Evolutionary conservation across 2,113 vertebrate genomes (phyloP).

Genomic region (Tragelaphus buxtoni): DNA sequence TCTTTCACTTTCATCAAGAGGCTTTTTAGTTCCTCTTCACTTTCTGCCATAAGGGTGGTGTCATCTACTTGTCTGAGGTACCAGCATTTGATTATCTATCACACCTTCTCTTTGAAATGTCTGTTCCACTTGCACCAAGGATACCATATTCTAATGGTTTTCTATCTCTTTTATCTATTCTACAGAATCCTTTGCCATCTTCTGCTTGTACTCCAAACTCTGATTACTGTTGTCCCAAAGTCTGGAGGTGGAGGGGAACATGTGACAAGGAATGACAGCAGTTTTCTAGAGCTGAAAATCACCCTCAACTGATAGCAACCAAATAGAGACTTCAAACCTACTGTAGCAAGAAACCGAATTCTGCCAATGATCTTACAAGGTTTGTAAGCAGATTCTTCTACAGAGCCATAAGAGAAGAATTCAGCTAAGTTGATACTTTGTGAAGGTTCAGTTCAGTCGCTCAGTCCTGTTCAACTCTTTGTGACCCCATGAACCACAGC

Average conservation of each 20-base stretch:
- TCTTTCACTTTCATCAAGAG: no score
- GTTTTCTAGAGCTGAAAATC: not conserved
- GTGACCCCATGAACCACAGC: no score
- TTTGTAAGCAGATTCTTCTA: not conserved
- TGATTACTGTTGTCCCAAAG: not conserved
- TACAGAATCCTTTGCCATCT: not conserved
- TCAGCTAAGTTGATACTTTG: not conserved
- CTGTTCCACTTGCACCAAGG: not conserved
- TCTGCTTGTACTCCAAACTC: not conserved
- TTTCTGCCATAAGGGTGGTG: no score
- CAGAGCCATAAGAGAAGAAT: not conserved
- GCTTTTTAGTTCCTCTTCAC: no score
- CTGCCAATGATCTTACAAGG: not conserved
- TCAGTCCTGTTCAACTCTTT: no score
- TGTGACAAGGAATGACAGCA: not conserved
- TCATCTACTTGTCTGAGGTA: not conserved
- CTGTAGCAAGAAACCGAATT: not conserved
- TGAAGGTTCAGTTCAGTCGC: not conserved
- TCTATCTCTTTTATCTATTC: not conserved
- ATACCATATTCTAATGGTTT: not conserved
- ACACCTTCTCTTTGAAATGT: not conserved
- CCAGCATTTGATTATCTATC: not conserved
- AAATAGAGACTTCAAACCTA: not conserved
- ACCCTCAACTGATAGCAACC: not conserved
- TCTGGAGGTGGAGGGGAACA: not conserved